Conservation (phyloP, 2,113 vertebrate species). For the Onychostruthus taczanowskii region DNA sequence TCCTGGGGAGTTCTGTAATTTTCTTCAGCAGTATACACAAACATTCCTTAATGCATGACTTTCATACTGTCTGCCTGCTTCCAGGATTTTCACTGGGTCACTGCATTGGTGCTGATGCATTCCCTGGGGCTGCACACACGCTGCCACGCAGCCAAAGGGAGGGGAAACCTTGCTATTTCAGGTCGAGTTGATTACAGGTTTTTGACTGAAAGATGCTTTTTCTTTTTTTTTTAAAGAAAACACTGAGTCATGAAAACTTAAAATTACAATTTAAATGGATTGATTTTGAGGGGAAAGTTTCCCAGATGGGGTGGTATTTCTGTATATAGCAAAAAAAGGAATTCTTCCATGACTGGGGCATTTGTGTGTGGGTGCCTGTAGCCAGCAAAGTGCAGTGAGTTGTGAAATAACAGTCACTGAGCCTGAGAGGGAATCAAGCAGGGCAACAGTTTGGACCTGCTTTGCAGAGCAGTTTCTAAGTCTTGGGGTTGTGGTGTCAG, state of each 20-base stretch:
- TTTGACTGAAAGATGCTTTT: neutral
- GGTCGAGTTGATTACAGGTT: neutral
- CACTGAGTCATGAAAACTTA: neutral
- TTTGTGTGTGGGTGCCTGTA: neutral
- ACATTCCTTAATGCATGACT: neutral
- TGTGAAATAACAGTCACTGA: neutral
- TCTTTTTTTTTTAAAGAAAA: neutral
- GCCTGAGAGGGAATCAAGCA: neutral
- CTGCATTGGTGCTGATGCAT: neutral
- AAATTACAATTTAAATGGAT: neutral
- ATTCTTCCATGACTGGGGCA: neutral
- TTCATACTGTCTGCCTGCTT: neutral
- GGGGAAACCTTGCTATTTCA: neutral
- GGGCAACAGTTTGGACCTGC: neutral
- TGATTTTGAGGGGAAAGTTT: neutral
- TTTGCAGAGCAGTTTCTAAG: neutral
- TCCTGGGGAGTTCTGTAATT: neutral
- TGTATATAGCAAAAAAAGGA: neutral
- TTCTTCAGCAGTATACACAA: neutral
- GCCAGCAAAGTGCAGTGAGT: neutral
- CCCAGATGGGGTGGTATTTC: neutral
- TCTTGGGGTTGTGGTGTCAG: neutral
- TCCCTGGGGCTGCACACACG: neutral
- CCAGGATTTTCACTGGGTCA: constrained; percentile 2
- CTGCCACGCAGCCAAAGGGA: neutral